Evolutionary conservation across 2,113 vertebrate species (phyloP), one percentile per base, ranked within the genome.

Genomic region (Psilopogon haemacephalus): DNA sequence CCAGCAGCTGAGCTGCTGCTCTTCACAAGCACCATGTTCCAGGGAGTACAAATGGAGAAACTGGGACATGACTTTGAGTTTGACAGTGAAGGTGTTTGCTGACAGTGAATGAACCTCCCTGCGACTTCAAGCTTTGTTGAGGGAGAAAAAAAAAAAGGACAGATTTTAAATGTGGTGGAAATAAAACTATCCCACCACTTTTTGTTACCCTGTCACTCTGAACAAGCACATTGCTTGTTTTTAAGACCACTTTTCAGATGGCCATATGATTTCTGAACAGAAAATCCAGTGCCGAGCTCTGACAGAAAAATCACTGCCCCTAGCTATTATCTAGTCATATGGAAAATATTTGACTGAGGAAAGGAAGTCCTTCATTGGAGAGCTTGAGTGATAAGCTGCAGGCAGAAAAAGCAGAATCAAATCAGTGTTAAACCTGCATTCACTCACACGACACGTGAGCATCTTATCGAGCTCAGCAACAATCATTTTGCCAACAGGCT

Each of bases 321-420:
- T 44, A 68, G 88, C 69, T 80, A 23, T 68, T 81, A 42, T 28
- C 64, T 48, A 77, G 90, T 96, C 86, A 72, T 42, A 95, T n/a
- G 76, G 88, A 91, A 95, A 94, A 74, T 91, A 88, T 72, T 84
- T 78, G 40, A 91, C 71, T 3, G 21, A 95, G 69, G 83, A 93
- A 93, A 77, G 56, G 42, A 89, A 4, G 90, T 84, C 88, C 88
- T 93, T 91, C 88, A 35, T 17, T 88, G 79, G 85, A 74, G 60
- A 90, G 75, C 42, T 55, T 54, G 90, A 87, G 92, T 84, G 90
- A 92, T 59, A 67, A 95, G 74, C 91, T 96, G 68, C 94, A 93
- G 89, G 92, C 81, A 87, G 68, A 38, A 82, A 90, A 64, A 67
- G 62, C 71, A 89, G 86, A 82, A 94, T 79, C 52, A 73, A 93